Base-by-base conservation (phyloP, 2,888 invertebrate species). In the Cheilosia urbana region DNA sequence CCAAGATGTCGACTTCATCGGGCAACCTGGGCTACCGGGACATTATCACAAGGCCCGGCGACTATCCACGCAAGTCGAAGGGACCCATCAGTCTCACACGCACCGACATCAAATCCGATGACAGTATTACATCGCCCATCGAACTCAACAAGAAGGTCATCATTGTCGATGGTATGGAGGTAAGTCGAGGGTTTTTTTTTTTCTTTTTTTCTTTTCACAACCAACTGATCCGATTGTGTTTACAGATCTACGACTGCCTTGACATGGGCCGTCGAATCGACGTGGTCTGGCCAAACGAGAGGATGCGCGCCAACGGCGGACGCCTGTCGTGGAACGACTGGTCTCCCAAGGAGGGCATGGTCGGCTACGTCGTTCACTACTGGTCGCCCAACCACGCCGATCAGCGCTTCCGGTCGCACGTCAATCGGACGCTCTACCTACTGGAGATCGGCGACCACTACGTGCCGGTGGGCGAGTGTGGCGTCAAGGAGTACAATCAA, bases 321-420 rank as follows among this genome's bases (percentile, higher is more conserved):
- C 94, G 97, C 87, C 96, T 96, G 58, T 95, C 95, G 88, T 99
- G 98, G 99, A 95, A 95, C 87, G 95, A 96, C 89, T 98, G 98
- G 98, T 94, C 96, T 87, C 98, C 98, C 0, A 94, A 95, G 88
- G 95, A 95, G 15, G 98, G 98, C 11, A 98, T 98, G 98, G 97
- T 98, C 89, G 98, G 98, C 82, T 94, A 95, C 94, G 96, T 97
- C 69, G 98, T 98, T 11, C 98, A 99, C 92, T 96, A 96, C 88
- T 99, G 99, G 98, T 95, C 95, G 45, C 99, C 98, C 0, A 97
- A 96, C 92, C 98, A 99, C 93, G 95, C 96, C 68, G 98, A 98
- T 91, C 95, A 96, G 0, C 95, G 95, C 88, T 95, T 96, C 76
- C 94, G 98, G 19, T 98, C 98, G 4, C 98, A 98, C 91, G 96